Conservation (phyloP, 1,140 invertebrate species). For the Caenorhabditis remanei region DNA sequence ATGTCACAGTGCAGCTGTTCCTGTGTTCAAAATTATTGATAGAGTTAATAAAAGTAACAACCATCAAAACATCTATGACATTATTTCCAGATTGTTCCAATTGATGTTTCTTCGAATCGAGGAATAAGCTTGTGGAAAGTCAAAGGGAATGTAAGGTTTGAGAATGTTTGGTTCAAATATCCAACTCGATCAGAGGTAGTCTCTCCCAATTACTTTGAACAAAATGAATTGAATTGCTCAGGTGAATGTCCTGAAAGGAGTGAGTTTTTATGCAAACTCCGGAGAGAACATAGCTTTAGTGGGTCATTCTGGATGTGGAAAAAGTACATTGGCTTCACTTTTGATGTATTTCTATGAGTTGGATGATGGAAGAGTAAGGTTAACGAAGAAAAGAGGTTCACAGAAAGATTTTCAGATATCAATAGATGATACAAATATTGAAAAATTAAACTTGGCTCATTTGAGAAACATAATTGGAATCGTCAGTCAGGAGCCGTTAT, state of each 20-base stretch:
- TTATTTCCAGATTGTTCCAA: background rate
- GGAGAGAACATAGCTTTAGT: slow-evolving; percentile 32
- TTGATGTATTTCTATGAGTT: slow-evolving; percentile 1
- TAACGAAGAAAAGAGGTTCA: background rate
- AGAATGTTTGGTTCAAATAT: slow-evolving; percentile 42
- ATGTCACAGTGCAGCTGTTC: slow-evolving; percentile 26
- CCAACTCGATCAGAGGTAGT: background rate
- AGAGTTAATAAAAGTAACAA: slow-evolving; percentile 1
- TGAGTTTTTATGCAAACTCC: background rate
- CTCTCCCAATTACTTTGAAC: background rate
- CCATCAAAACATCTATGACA: background rate
- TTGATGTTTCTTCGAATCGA: background rate
- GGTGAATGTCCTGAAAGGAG: background rate
- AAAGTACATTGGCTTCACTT: slow-evolving; percentile 4
- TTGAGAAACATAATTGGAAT: slow-evolving; percentile 8
- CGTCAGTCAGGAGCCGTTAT: background rate
- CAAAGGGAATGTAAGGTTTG: background rate
- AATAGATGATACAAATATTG: slow-evolving; percentile 27
- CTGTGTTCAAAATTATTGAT: slow-evolving; percentile 58
- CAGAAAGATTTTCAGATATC: background rate
- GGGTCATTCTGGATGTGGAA: slow-evolving; percentile 47
- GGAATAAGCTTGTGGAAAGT: background rate
- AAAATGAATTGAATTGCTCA: background rate
- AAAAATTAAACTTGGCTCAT: background rate
- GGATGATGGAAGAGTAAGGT: background rate